These are phyloP conservation scores for Eublepharis macularius DNA, from an alignment of 2,113 vertebrate species.

Conservation along the genomic window DNA sequence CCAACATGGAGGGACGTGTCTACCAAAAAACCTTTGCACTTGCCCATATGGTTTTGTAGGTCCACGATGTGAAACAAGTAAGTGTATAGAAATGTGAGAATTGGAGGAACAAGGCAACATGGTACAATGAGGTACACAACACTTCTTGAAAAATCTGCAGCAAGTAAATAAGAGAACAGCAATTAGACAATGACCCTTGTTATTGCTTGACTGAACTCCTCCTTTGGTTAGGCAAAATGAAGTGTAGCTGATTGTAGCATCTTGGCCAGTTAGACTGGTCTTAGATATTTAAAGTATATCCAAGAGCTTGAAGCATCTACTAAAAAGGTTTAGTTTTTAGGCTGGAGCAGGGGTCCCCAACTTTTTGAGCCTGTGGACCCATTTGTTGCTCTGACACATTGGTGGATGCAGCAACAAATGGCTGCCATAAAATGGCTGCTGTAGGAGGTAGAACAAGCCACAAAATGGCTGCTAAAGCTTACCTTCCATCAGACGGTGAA, in stretches of 20 bases:
- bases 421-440: too few species aligned
- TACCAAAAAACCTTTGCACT: conserved; percentile 86
- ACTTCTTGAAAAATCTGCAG: background rate
- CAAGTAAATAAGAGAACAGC: background rate
- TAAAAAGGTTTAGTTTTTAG: background rate
- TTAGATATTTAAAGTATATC: background rate
- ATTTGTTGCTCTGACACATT: too few species aligned
- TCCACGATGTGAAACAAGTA: conserved; percentile 89
- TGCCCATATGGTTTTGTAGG: conserved; percentile 91
- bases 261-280: background rate
- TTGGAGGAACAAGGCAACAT: background rate
- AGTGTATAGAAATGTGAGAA: conserved; percentile 57
- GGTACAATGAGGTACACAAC: background rate
- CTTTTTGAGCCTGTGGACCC: too few species aligned
- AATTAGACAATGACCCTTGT: background rate
- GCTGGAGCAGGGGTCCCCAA: too few species aligned
- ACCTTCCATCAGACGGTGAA: too few species aligned
- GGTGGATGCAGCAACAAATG: too few species aligned
- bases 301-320: background rate
- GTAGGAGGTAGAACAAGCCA: too few species aligned
- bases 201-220: background rate
- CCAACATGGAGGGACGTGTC: conserved; percentile 84
- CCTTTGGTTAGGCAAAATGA: background rate
- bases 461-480: too few species aligned
- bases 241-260: background rate